Evolutionary conservation across 2,888 invertebrate genomes (phyloP).

Genomic region (Brachyptera putata): DNA sequence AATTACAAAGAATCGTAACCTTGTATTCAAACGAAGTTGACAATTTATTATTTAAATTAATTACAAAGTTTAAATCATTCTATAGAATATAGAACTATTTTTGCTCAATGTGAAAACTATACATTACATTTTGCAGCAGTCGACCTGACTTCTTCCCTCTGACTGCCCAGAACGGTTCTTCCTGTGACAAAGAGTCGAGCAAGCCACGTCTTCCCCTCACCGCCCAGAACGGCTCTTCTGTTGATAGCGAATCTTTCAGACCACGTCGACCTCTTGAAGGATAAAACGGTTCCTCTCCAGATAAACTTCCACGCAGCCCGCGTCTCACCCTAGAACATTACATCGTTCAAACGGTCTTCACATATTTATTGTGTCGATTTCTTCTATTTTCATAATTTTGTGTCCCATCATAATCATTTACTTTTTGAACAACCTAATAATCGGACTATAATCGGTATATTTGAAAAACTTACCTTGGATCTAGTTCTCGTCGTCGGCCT

Average conservation of each 20-base stretch:
- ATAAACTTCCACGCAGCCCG: neutral
- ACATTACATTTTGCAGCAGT: neutral
- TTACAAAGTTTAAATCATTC: too few species aligned
- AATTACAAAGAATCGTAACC: too few species aligned
- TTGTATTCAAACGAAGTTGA: too few species aligned
- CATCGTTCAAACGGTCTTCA: too few species aligned
- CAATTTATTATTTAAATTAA: too few species aligned
- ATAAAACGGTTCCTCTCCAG: constrained; percentile 30
- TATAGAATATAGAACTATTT: too few species aligned
- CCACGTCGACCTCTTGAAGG: constrained; percentile 29
- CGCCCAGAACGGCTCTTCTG: constrained; percentile 31
- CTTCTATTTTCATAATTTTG: too few species aligned
- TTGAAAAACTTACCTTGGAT: neutral
- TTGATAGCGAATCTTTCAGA: neutral
- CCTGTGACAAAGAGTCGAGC: neutral
- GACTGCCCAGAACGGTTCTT: constrained; percentile 29
- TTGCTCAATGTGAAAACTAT: too few species aligned
- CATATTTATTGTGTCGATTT: too few species aligned
- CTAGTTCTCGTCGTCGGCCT: constrained; percentile 29
- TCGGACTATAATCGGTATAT: neutral
- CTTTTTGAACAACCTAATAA: neutral
- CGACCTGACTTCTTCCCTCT: constrained; percentile 25
- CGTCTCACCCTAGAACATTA: constrained; percentile 29
- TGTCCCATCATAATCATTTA: neutral
- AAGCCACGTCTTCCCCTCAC: constrained; percentile 22